phyloP scores from a whole-genome alignment of 2,113 vertebrate species.

The Desmodus rotundus region DNA sequence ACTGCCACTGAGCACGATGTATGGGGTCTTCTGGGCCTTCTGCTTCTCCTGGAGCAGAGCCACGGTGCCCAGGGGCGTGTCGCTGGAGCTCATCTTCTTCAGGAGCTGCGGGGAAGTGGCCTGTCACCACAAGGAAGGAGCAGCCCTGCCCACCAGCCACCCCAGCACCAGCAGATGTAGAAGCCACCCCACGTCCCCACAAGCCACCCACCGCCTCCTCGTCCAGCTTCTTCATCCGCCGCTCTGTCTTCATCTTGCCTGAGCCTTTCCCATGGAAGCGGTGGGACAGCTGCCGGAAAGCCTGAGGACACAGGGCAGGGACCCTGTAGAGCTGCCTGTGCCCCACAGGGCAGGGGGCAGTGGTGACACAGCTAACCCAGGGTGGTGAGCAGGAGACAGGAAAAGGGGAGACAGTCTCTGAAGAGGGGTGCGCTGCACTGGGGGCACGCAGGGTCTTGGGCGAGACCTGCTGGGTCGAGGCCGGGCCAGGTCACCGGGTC shows the following conservation, averaged over 20 bases:
- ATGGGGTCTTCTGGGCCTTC: conserved; percentile 94
- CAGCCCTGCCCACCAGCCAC: not conserved
- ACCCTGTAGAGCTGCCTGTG: fast-evolving
- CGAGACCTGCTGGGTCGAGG: not conserved
- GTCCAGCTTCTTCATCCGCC: conserved; percentile 94
- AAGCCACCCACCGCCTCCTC: conserved; percentile 86
- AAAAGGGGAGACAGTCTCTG: not conserved
- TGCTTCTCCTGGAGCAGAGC: conserved; percentile 96
- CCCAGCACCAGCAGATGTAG: fast-evolving
- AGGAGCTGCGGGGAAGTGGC: conserved; percentile 79
- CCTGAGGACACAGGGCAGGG: conserved; percentile 64
- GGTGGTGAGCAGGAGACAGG: not conserved
- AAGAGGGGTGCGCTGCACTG: fast-evolving
- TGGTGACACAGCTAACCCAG: not conserved
- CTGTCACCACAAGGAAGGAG: not conserved
- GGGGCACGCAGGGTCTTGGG: fast-evolving
- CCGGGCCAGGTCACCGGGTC: not conserved
- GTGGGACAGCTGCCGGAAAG: conserved; percentile 94
- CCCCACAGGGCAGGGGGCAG: fast-evolving
- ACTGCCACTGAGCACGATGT: conserved; percentile 93
- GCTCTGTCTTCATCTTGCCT: conserved; percentile 94
- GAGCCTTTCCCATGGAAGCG: conserved; percentile 94
- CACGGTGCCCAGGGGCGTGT: conserved; percentile 92
- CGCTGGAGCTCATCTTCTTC: conserved; percentile 96
- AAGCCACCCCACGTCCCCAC: fast-evolving